Evolutionary conservation across 2,113 vertebrate genomes (phyloP), one percentile per base, ranked within the genome.

Genomic region (Notothenia coriiceps): DNA sequence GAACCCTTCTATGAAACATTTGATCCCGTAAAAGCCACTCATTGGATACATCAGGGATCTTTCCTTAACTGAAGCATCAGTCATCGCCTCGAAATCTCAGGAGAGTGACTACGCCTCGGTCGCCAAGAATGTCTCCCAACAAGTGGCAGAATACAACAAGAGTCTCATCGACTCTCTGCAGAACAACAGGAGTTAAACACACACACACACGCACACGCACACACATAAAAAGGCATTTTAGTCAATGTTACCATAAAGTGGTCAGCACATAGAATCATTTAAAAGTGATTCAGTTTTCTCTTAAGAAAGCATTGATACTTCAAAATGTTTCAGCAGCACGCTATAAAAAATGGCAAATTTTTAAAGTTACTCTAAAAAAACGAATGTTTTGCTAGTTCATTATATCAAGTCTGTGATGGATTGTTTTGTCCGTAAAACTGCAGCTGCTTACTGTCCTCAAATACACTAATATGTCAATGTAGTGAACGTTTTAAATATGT

Each of bases 61-160:
- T 86, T 79, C 96, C 92, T 96, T 93, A 94, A 96, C 94, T 87
- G 33, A 54, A 75, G 18, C 85, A 0, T 64, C 92, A 99, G 98
- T 98, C 91, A 99, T 99, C 77, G 96, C 97, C 77, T 96, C 96
- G 5, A 99, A 98, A 92, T 96, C 94, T 79, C 96, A 96, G 83
- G 98, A 99, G 85, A 99, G 97, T 75, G 96, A 99, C 94, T 99
- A 96, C 75, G 93, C 83, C 50, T 92, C 95, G 1, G 76, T 98
- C 20, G 94, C 95, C 93, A 96, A 96, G 86, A 97, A 91, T 0
- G 96, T 97, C 62, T 93, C 74, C 80, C 96, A 95, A 52, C 96
- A 97, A 82, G 94, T 98, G 86, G 79, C 89, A 2, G 97, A 98
- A 4, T 95, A 98, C 88, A 99, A 99, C 92, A 96, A 94, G 95